A percentile compares a stretch with the other conserved stretches of the same genome.
Evolutionary conservation across 2,113 vertebrate species (phyloP).

Genomic region (Turdus rufiventris): DNA sequence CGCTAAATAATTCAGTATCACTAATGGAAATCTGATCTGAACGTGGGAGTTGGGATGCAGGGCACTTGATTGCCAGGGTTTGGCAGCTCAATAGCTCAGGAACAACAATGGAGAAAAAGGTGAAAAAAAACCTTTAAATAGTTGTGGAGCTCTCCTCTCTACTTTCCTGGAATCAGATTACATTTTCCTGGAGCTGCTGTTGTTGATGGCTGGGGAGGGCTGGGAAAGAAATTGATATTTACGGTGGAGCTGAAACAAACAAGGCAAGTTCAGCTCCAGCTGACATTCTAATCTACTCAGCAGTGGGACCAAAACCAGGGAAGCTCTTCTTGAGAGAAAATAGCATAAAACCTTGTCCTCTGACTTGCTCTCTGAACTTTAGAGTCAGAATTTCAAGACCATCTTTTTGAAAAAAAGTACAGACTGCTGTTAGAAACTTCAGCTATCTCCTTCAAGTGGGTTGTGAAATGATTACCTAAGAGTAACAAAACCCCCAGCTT

Average conservation of each 20-base stretch:
- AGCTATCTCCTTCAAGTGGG: not conserved
- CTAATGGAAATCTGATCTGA: slow-evolving; percentile 73
- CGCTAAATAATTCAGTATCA: slow-evolving; percentile 77
- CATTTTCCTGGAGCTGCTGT: slow-evolving; percentile 29
- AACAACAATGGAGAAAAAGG: slow-evolving; percentile 51
- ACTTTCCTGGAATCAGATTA: slow-evolving; percentile 35
- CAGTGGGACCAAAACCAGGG: not conserved
- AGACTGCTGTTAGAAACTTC: not conserved
- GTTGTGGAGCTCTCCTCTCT: slow-evolving; percentile 23
- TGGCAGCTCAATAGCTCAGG: slow-evolving; percentile 45
- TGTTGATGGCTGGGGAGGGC: not conserved
- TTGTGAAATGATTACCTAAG: not conserved
- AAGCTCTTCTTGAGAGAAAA: not conserved
- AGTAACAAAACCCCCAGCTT: not conserved
- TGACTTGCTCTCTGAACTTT: not conserved
- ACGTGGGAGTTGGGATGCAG: not conserved
- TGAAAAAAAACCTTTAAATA: slow-evolving; percentile 64
- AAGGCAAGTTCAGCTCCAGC: slow-evolving; percentile 1
- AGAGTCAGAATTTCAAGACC: not conserved
- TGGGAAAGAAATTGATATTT: slow-evolving; percentile 61
- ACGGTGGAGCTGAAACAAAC: slow-evolving; percentile 18
- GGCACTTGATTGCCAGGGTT: slow-evolving; percentile 10
- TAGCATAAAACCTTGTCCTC: not conserved
- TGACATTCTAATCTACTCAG: not conserved
- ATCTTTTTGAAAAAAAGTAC: not conserved